Evolutionary conservation across 35 echinoderm and acorn worm genomes (phyloP).

Genomic region (Lytechinus variegatus): DNA sequence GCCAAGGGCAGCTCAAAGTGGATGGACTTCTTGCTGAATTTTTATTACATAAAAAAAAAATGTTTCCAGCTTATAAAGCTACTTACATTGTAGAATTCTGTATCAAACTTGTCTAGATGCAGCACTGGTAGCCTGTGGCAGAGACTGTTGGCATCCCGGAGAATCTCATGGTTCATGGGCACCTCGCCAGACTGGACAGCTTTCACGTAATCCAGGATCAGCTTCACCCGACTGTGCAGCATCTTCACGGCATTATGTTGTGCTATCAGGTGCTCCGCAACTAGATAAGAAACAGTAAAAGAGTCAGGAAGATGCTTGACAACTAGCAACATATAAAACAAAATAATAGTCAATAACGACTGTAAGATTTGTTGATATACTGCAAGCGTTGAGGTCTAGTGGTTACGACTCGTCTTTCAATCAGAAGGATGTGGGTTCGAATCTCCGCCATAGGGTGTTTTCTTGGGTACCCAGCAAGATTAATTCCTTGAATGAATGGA

Average conservation of each 20-base stretch:
- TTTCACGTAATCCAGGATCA: conserved; percentile 93
- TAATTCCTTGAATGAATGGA: too few relatives aligned
- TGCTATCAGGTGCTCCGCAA: conserved; percentile 88
- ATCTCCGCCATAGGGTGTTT: too few relatives aligned
- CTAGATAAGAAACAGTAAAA: not conserved
- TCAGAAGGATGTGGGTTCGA: too few relatives aligned
- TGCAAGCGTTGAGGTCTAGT: too few relatives aligned
- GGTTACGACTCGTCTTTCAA: too few relatives aligned
- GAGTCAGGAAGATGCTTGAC: not conserved
- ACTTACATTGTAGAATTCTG: conserved; percentile 96
- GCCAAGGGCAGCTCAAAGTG: too few relatives aligned
- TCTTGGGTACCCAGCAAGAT: too few relatives aligned
- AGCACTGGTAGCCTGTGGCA: conserved; percentile 89
- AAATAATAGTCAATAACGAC: too few relatives aligned
- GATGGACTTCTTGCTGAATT: too few relatives aligned
- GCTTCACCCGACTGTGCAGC: conserved; percentile 91
- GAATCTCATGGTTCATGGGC: conserved; percentile 85
- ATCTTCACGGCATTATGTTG: conserved; percentile 98
- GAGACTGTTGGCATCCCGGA: conserved; percentile 86
- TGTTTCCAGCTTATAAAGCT: too few relatives aligned
- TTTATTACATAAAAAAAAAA: too few relatives aligned
- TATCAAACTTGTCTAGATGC: conserved; percentile 86
- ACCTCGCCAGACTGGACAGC: conserved; percentile 89
- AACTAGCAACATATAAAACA: not conserved
- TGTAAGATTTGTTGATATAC: too few relatives aligned